Percentiles rank a stretch among this genome's conserved stretches.
These are phyloP conservation scores for Aplocera efformata DNA, from an alignment of 2,888 invertebrate species.

Conservation along the genomic window DNA sequence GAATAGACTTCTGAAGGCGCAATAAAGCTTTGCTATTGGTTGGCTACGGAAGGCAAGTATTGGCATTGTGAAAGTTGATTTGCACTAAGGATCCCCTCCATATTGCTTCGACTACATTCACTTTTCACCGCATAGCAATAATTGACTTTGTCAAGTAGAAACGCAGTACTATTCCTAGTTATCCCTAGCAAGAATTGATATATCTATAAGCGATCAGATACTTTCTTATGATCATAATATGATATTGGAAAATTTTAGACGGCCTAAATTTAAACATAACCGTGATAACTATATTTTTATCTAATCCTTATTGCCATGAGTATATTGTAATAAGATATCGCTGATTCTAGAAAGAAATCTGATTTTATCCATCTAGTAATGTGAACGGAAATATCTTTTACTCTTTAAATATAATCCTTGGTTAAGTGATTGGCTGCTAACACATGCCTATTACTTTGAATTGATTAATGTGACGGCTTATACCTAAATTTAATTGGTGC, in stretches of 20 bases:
- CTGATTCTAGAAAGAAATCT: slow-evolving; percentile 36
- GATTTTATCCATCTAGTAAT: no score
- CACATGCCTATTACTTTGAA: no score
- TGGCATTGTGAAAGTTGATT: slow-evolving; percentile 68
- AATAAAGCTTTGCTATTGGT: slow-evolving; percentile 42
- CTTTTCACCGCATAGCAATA: slow-evolving; percentile 36
- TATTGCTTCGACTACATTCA: slow-evolving; percentile 33
- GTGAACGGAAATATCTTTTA: not conserved
- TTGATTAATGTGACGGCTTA: no score
- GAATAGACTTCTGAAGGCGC: slow-evolving; percentile 40
- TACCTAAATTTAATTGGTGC: no score
- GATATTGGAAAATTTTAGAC: no score
- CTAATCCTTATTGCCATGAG: slow-evolving; percentile 16
- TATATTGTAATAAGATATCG: slow-evolving; percentile 14
- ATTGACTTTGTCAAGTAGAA: slow-evolving; percentile 10
- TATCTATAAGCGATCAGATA: no score
- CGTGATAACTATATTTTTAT: slow-evolving; percentile 22
- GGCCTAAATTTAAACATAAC: no score
- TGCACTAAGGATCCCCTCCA: slow-evolving; percentile 44
- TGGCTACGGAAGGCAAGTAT: slow-evolving; percentile 38
- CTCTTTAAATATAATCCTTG: not conserved
- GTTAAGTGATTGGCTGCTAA: not conserved
- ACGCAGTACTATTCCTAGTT: slow-evolving; percentile 9
- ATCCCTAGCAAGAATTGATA: slow-evolving; percentile 23
- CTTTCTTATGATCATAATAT: no score